These are phyloP conservation scores for Pagetopsis macropterus DNA, from an alignment of 2,797 vertebrate species.

Conservation along the genomic window DNA sequence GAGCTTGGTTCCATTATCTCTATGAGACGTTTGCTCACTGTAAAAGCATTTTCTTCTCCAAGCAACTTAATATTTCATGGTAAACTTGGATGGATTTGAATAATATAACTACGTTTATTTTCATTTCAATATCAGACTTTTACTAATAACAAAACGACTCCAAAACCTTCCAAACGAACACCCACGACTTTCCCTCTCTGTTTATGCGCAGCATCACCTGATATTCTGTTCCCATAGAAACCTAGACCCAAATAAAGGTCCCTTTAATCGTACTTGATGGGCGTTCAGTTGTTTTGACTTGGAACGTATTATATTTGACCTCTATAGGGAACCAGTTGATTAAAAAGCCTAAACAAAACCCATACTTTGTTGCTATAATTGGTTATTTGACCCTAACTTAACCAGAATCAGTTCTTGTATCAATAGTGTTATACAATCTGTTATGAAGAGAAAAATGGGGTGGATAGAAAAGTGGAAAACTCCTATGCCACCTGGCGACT, in stretches of 20 bases:
- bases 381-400: background rate
- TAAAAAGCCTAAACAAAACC: constrained; percentile 18
- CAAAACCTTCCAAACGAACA: constrained; percentile 38
- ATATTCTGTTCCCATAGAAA: constrained; percentile 61
- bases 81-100: constrained; percentile 8
- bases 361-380: background rate
- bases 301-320: constrained; percentile 43
- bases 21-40: constrained; percentile 1
- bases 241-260: constrained; percentile 57
- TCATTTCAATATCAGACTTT: constrained; percentile 18
- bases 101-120: constrained; percentile 12
- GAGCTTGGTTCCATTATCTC: background rate
- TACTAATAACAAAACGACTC: constrained; percentile 22
- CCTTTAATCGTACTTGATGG: constrained; percentile 55
- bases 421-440: constrained; percentile 29
- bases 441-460: constrained; percentile 26
- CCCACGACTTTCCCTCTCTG: constrained; percentile 43
- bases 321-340: constrained; percentile 34
- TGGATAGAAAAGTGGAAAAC: constrained; percentile 45
- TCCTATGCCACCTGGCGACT: constrained; percentile 58
- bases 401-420: background rate
- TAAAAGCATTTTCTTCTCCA: constrained; percentile 1
- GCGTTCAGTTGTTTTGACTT: constrained; percentile 58
- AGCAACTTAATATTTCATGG: constrained; percentile 7
- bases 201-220: constrained; percentile 58